Evolutionary conservation across 2,113 vertebrate species (phyloP).

Genomic region (Hyperopisus bebe): DNA sequence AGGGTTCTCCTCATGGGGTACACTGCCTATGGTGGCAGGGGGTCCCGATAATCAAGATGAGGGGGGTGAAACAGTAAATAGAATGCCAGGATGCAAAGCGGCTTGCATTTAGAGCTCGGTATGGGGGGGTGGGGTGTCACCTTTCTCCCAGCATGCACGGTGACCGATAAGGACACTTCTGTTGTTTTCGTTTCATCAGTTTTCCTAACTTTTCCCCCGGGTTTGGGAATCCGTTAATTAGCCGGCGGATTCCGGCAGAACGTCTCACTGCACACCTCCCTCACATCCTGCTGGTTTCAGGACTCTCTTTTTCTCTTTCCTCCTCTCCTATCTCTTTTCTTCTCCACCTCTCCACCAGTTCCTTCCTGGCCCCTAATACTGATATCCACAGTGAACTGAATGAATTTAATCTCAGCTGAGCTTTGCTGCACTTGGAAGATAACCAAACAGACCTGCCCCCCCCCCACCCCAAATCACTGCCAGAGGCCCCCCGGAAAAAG

Average conservation of each 20-base stretch:
- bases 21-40: slow-evolving; percentile 36
- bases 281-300: background rate
- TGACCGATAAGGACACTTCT: slow-evolving; percentile 38
- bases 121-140: slow-evolving; percentile 31
- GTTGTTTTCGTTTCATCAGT: slow-evolving; percentile 38
- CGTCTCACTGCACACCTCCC: background rate
- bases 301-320: background rate
- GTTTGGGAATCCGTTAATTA: slow-evolving; percentile 59
- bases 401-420: slow-evolving; percentile 64
- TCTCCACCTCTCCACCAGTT: background rate
- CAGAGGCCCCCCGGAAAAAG: slow-evolving; percentile 55
- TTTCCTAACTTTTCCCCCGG: slow-evolving; percentile 28
- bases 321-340: slow-evolving; percentile 8
- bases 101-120: slow-evolving; percentile 36
- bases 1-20: background rate
- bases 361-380: slow-evolving; percentile 36
- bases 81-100: slow-evolving; percentile 42
- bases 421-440: slow-evolving; percentile 63
- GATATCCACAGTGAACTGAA: slow-evolving; percentile 50
- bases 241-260: slow-evolving; percentile 50
- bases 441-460: slow-evolving; percentile 60
- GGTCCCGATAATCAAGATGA: slow-evolving; percentile 56
- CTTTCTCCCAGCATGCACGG: slow-evolving; percentile 32
- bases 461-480: slow-evolving; percentile 41
- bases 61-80: slow-evolving; percentile 39